Conservation (phyloP, 1,140 invertebrate genomes). For the Phymorhynchus buccinoides region DNA sequence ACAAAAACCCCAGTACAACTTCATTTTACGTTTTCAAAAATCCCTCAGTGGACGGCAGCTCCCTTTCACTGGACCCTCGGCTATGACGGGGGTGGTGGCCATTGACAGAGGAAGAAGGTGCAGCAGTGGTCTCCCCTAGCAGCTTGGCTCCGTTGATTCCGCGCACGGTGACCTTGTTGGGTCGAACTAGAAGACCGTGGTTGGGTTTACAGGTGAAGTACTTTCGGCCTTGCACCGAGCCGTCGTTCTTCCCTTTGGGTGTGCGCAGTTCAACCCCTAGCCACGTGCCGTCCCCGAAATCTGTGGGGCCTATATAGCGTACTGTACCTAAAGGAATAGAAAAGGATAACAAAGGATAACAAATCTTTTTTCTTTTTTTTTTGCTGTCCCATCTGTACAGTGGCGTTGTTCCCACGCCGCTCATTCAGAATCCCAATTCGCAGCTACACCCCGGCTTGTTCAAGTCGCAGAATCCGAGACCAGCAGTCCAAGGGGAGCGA, state of each 20-base stretch:
- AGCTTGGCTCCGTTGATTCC: conserved; percentile 77
- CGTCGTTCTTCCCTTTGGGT: conserved; percentile 76
- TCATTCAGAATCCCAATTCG: neutral
- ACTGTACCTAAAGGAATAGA: conserved; percentile 65
- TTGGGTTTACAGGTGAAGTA: conserved; percentile 76
- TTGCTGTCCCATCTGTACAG: too few species aligned
- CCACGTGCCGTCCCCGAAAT: conserved; percentile 77
- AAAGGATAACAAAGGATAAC: neutral
- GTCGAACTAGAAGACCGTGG: conserved; percentile 75
- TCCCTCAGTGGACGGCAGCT: neutral
- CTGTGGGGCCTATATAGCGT: conserved; percentile 76
- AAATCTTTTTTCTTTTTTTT: neutral
- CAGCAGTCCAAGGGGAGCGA: too few species aligned
- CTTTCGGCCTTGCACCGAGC: conserved; percentile 73
- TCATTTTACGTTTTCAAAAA: neutral
- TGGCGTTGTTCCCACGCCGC: too few species aligned
- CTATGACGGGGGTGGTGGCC: neutral
- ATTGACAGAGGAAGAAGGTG: neutral
- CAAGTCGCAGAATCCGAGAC: too few species aligned
- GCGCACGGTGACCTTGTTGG: conserved; percentile 75
- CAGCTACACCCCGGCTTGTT: too few species aligned
- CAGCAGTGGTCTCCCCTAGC: conserved; percentile 58
- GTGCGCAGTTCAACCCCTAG: conserved; percentile 76
- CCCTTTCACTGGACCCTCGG: conserved; percentile 18
- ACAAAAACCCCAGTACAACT: neutral